Conservation (phyloP, 2,113 vertebrate genomes). For the Oryzias javanicus region DNA sequence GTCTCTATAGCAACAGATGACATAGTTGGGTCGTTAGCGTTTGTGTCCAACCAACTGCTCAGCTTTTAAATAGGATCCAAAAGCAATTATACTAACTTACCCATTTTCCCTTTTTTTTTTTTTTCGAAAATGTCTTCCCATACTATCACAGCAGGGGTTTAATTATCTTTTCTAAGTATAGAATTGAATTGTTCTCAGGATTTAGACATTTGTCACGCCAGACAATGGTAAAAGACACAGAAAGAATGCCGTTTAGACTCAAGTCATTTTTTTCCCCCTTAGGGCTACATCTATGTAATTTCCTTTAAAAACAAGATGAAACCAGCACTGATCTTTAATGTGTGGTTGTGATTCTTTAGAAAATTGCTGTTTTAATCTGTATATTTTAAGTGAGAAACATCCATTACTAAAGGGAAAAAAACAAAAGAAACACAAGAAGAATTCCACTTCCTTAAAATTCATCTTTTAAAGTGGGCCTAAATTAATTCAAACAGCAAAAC, state of each 20-base stretch:
- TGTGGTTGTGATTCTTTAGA: too few species aligned
- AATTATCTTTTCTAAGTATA: conserved; percentile 7
- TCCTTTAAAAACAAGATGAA: conserved; percentile 6
- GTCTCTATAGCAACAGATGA: conserved; percentile 22
- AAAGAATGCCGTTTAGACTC: background rate
- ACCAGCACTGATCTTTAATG: too few species aligned
- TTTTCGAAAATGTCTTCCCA: conserved; percentile 7
- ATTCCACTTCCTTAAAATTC: too few species aligned
- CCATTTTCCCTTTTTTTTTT: conserved; percentile 9
- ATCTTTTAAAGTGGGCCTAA: too few species aligned
- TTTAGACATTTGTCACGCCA: conserved; percentile 14
- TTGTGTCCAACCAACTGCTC: conserved; percentile 30
- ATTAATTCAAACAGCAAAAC: too few species aligned
- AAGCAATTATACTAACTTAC: conserved; percentile 9
- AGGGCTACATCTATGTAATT: conserved; percentile 21
- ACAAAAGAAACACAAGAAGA: too few species aligned
- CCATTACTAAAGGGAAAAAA: too few species aligned
- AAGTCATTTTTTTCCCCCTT: background rate
- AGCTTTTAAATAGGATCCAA: conserved; percentile 29
- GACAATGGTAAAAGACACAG: conserved; percentile 2
- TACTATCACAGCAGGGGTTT: conserved; percentile 7
- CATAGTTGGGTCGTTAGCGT: conserved; percentile 21
- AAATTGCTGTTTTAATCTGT: too few species aligned
- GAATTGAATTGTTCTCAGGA: background rate
- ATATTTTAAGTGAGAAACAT: too few species aligned